Base-by-base conservation (phyloP, 2,113 vertebrate species). In the Laterallus jamaicensis region DNA sequence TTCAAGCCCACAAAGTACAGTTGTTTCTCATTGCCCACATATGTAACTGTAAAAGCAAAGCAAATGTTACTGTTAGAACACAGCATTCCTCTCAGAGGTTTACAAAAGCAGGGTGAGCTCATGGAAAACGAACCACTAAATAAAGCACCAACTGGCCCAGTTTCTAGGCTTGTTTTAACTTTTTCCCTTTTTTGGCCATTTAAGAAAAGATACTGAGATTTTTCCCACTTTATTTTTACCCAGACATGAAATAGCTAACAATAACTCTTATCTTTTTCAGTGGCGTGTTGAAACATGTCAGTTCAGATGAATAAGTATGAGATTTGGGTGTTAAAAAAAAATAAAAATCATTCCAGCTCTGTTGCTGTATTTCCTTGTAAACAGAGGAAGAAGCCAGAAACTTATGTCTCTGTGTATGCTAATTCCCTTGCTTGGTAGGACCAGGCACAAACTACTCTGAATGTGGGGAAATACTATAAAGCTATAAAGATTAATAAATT, bases 111-210 rank as follows among this genome's bases (percentile, higher is more conserved):
- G 85, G 14, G 55, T 91, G 90, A 93, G 90, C 82, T 92, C 92
- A 89, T 82, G 91, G 96, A 97, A 97, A 97, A 93, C 80, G 67
- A 93, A 75, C 37, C 80, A 93, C 92, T 95, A 93, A 95, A 91
- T 88, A 93, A 96, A 95, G 95, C 75, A 88, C 29, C 47, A 88
- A 24, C 42, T 86, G 90, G 88, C 88, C 68, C 1, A 1, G 42
- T 75, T 96, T 92, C 88, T 83, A 74, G 55, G 31, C 55, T 91
- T 88, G 69, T 73, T 81, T 78, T 83, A 90, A 71, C 54, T 92
- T 90, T 84, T 88, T 35, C 47, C 92, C 80, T 90, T 88, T 94
- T 93, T 94, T 92, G 71, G 82, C 58, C 32, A 88, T 71, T 96
- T 92, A 86, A 96, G 90, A 78, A 91, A 92, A 95, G 86, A 90